phyloP scores from a whole-genome alignment of 2,888 invertebrate genomes.

The Coremacera marginata region DNA sequence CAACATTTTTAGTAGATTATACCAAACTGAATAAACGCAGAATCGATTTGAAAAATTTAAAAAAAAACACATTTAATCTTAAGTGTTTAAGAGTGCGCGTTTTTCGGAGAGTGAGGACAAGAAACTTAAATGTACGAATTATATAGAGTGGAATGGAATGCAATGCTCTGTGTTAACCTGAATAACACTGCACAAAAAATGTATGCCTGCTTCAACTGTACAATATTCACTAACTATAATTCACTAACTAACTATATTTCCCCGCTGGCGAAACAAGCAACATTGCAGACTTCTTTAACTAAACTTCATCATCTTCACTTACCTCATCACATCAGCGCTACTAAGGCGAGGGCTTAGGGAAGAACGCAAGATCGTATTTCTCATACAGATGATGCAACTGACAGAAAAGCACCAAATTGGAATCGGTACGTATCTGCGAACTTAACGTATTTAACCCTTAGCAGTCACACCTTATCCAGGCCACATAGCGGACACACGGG shows the following conservation, averaged over 20 bases:
- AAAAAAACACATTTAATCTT: background rate
- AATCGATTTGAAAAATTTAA: background rate
- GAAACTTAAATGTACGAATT: background rate
- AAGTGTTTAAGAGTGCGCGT: no score
- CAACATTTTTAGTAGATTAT: background rate
- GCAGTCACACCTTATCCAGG: no score
- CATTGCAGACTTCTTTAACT: slow-evolving; percentile 47
- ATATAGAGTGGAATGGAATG: background rate
- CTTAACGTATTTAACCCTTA: slow-evolving; percentile 65
- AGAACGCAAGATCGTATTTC: slow-evolving; percentile 27
- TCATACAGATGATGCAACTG: slow-evolving; percentile 49
- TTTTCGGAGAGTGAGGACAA: background rate
- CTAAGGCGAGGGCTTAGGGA: slow-evolving; percentile 21
- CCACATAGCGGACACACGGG: no score
- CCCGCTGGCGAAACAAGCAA: slow-evolving; percentile 59
- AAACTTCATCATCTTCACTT: slow-evolving; percentile 35
- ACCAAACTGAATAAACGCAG: background rate
- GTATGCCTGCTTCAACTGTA: slow-evolving; percentile 66
- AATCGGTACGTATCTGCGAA: slow-evolving; percentile 64
- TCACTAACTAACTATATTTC: no score
- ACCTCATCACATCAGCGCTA: slow-evolving; percentile 44
- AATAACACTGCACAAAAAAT: slow-evolving; percentile 49
- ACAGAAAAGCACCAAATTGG: slow-evolving; percentile 57
- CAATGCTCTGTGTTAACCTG: background rate
- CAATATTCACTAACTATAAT: slow-evolving; percentile 53